Base-by-base conservation (phyloP, 2,797 vertebrate species). In the Gymnocypris eckloni region DNA sequence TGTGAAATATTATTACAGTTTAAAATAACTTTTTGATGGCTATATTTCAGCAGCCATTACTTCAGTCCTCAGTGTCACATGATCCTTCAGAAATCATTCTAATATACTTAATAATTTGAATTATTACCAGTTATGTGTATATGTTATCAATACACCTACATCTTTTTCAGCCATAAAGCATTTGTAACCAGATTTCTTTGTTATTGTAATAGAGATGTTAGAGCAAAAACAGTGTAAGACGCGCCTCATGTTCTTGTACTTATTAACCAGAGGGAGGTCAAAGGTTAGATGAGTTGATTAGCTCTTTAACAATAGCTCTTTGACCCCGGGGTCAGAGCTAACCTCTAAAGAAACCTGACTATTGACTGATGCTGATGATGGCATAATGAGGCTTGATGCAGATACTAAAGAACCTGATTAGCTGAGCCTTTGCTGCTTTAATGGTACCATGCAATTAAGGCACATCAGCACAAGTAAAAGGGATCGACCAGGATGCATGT, bases 231-330 rank as follows among this genome's bases (percentile, higher is more conserved):
- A 71, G 71, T 75, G 48, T 52, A 82, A 75, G 86, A 73, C 67
- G 61, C 70, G 78, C 81, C 66, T 86, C 85, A 5, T 89, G 88
- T 87, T 90, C 87, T 80, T 86, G 87, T 91, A 90, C 88, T 90
- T 89, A 91, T 89, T 91, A 89, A 87, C 90, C 87, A 85, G 81
- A 76, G 67, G 28, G 67, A 84, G 90, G 90, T 91, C 89, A 91
- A 84, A 90, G 90, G 90, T 91, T 85, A 89, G 88, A 84, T 87
- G 86, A 88, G 86, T 88, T 91, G 90, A 91, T 91, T 91, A 91
- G 89, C 87, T 89, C 83, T 83, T 89, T 85, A 84, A 91, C 90
- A 90, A 89, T 87, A 88, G 85, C 85, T 85, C 76, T 90, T 89
- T 91, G 90, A 88, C 90, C 90, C n/a, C 69, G 12, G 82, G 85